Evolutionary conservation across 2,113 vertebrate species (phyloP).

Genomic region (Corvus cornix): DNA sequence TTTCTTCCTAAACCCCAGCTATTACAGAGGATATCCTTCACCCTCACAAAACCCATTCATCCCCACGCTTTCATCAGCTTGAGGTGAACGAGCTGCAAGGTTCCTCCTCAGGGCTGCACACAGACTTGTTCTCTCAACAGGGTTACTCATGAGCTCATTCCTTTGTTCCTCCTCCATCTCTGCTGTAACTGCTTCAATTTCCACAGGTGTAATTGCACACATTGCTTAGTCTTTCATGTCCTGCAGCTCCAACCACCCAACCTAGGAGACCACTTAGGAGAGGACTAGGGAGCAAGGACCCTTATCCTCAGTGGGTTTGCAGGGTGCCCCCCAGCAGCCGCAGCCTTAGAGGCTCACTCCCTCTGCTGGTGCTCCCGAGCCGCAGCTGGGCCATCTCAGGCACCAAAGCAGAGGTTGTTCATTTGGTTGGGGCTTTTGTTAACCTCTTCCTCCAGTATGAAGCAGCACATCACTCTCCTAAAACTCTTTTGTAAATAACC

Average conservation of each 20-base stretch:
- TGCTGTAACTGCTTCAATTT: neutral
- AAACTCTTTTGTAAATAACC: neutral
- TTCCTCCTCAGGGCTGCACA: neutral
- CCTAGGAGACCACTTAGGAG: neutral
- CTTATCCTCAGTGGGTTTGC: neutral
- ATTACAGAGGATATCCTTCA: neutral
- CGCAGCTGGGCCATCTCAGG: neutral
- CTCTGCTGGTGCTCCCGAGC: conserved; percentile 38
- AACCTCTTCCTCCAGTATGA: neutral
- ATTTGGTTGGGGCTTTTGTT: neutral
- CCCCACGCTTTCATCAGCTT: neutral
- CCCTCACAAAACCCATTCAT: neutral
- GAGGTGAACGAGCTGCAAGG: neutral
- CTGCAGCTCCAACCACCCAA: neutral
- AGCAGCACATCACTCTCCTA: neutral
- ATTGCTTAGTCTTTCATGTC: neutral
- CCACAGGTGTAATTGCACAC: neutral
- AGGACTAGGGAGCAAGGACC: neutral
- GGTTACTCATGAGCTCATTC: neutral
- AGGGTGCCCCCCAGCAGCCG: neutral
- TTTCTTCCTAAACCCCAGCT: neutral
- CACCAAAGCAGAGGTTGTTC: neutral
- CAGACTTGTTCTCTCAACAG: neutral
- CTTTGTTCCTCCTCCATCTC: neutral
- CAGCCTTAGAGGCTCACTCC: conserved; percentile 48